These are phyloP conservation scores for Xenus cinereus DNA, from an alignment of 2,113 vertebrate genomes.

Conservation along the genomic window DNA sequence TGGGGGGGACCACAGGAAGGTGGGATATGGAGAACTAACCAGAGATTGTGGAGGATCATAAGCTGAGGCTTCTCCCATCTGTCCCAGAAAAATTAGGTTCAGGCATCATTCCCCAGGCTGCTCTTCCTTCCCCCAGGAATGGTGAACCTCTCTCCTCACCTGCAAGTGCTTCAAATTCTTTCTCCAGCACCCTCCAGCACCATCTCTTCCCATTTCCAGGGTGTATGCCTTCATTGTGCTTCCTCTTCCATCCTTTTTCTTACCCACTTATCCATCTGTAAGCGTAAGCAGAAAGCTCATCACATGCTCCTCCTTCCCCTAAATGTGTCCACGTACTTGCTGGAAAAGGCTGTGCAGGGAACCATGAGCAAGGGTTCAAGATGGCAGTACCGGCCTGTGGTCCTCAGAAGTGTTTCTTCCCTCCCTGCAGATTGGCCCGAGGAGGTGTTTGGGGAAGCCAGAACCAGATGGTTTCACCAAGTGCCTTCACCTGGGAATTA, in stretches of 20 bases:
- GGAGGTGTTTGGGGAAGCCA: background rate
- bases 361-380: background rate
- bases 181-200: background rate
- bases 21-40: background rate
- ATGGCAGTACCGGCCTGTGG: background rate
- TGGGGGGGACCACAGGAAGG: background rate
- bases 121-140: background rate
- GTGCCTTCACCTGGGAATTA: background rate
- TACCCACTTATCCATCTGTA: background rate
- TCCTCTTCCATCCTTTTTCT: background rate
- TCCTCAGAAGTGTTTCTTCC: background rate
- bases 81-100: background rate
- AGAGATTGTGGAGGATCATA: background rate
- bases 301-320: accelerated
- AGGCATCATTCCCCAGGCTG: background rate
- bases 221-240: background rate
- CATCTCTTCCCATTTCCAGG: background rate
- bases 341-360: background rate
- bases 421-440: background rate
- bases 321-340: accelerated
- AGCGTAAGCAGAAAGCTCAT: background rate
- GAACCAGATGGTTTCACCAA: background rate
- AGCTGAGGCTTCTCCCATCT: background rate
- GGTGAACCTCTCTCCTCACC: background rate
- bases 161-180: background rate